phyloP scores from a whole-genome alignment of 64 coral and sea anemone genomes.

The Catalaphyllia jardinei region DNA sequence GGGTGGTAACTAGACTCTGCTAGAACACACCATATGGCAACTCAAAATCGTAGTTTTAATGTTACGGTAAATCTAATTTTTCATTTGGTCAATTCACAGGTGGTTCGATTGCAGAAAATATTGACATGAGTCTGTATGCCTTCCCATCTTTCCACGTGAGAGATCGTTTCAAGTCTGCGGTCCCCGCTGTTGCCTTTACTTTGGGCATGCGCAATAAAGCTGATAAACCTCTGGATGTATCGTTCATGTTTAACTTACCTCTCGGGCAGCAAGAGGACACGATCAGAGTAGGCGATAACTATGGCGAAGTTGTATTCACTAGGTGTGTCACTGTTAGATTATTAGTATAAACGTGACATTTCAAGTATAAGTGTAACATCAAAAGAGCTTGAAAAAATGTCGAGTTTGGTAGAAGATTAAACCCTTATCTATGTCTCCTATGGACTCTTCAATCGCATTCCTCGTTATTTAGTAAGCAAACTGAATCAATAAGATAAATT shows the following conservation, averaged over 20 bases:
- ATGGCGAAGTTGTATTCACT: conserved; percentile 87
- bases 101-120: conserved; percentile 56
- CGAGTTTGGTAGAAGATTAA: too few species aligned
- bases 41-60: too few species aligned
- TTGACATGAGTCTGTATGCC: conserved; percentile 83
- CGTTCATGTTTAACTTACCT: conserved; percentile 86
- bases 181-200: conserved; percentile 89
- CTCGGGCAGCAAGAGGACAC: conserved; percentile 92
- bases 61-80: neutral
- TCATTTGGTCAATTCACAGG: conserved; percentile 24
- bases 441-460: too few species aligned
- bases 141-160: conserved; percentile 82
- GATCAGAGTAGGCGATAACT: conserved; percentile 81
- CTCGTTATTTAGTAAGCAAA: too few species aligned
- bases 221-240: conserved; percentile 49
- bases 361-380: too few species aligned
- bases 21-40: too few species aligned
- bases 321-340: conserved; percentile 23
- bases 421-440: too few species aligned
- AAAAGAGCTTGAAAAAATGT: too few species aligned
- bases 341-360: neutral
- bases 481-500: too few species aligned
- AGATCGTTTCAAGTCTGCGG: conserved; percentile 73
- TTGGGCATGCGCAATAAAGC: conserved; percentile 72
- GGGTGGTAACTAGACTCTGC: too few species aligned